phyloP scores from a whole-genome alignment of 37 sponge, comb jelly and placozoan genomes.

The Beroe ovata region DNA sequence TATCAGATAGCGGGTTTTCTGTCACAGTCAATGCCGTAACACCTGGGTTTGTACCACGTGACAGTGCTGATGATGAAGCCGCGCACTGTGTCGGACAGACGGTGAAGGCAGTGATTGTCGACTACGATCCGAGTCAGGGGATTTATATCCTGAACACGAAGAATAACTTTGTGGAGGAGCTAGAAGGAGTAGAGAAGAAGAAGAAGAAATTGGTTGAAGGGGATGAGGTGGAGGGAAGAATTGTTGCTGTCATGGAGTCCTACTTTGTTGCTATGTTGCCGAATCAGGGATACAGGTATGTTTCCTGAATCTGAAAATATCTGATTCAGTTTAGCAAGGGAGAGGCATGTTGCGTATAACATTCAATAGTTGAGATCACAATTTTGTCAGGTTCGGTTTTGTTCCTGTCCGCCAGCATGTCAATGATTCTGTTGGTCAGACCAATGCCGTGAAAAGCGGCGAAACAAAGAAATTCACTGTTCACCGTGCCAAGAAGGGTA shows the following conservation, averaged over 20 bases:
- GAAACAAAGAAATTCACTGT: neutral
- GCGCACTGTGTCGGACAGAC: neutral
- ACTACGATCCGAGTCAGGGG: neutral
- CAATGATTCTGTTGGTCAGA: neutral
- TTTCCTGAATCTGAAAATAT: too few relatives aligned
- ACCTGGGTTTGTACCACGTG: neutral
- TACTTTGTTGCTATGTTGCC: slow-evolving; percentile 20
- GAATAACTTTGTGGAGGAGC: neutral
- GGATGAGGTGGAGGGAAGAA: slow-evolving; percentile 9
- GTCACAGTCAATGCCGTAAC: neutral
- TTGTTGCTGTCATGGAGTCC: neutral
- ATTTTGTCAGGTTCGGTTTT: neutral
- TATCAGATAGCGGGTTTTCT: neutral
- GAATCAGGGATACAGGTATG: slow-evolving; percentile 3
- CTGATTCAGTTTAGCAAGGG: too few relatives aligned
- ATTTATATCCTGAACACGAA: neutral
- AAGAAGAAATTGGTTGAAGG: slow-evolving; percentile 39
- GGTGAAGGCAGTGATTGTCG: slow-evolving; percentile 4
- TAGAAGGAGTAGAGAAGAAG: slow-evolving; percentile 20
- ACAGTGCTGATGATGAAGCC: neutral
- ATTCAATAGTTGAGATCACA: neutral
- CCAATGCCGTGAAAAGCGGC: neutral
- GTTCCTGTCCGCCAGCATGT: neutral
- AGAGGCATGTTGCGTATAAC: too few relatives aligned
- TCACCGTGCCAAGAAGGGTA: neutral